phyloP scores from a whole-genome alignment of 2,797 vertebrate genomes.

The Microctenopoma lineatum region DNA sequence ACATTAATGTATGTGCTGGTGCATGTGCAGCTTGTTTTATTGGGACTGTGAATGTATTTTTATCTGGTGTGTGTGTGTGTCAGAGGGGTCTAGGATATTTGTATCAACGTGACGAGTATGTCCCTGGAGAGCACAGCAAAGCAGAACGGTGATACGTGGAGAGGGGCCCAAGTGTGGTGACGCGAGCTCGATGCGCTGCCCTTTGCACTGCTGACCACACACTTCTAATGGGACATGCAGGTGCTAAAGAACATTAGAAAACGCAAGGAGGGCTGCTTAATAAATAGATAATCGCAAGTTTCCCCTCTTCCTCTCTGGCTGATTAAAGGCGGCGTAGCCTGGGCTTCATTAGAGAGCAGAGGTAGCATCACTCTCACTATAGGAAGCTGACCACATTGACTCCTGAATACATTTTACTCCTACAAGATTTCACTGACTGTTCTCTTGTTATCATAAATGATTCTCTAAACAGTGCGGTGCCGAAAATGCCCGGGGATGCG shows the following conservation, averaged over 20 bases:
- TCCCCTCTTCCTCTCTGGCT: slow-evolving; percentile 36
- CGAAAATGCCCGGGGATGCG: slow-evolving; percentile 14
- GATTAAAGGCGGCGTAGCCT: slow-evolving; percentile 47
- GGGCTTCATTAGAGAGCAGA: slow-evolving; percentile 53
- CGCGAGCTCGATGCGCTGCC: slow-evolving; percentile 72
- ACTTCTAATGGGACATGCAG: slow-evolving; percentile 72
- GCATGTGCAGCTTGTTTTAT: slow-evolving; percentile 15
- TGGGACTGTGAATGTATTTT: slow-evolving; percentile 9
- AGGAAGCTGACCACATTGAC: slow-evolving; percentile 51
- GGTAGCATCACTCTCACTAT: slow-evolving; percentile 33
- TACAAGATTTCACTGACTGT: slow-evolving; percentile 31
- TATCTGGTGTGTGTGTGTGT: slow-evolving; percentile 18
- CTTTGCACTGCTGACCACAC: slow-evolving; percentile 81
- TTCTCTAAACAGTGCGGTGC: slow-evolving; percentile 37
- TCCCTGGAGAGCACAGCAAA: slow-evolving; percentile 78
- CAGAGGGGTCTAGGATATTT: slow-evolving; percentile 30
- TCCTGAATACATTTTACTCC: slow-evolving; percentile 38
- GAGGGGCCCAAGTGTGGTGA: slow-evolving; percentile 64
- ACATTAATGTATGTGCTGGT: neutral
- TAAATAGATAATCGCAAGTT: slow-evolving; percentile 67
- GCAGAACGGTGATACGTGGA: slow-evolving; percentile 76
- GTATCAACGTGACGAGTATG: slow-evolving; percentile 63
- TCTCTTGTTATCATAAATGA: slow-evolving; percentile 45
- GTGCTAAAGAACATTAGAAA: slow-evolving; percentile 62
- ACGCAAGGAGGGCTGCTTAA: slow-evolving; percentile 50